Conservation (phyloP, 2,797 vertebrate genomes). For the Hylomyscus alleni region DNA sequence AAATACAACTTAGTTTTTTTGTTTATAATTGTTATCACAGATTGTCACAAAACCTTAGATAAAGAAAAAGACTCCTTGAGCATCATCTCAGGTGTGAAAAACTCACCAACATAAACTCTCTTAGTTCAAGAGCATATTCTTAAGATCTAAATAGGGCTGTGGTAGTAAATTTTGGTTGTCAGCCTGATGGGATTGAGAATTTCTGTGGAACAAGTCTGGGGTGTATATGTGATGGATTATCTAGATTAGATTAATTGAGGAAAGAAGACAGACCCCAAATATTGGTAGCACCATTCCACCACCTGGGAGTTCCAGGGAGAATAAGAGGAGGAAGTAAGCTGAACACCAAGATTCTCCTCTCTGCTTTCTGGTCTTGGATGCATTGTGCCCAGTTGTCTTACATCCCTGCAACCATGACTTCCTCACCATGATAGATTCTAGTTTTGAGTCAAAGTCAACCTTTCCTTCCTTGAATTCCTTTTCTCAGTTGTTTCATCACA, state of each 20-base stretch:
- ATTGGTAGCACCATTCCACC: no score
- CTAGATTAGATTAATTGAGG: background rate
- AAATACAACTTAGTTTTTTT: background rate
- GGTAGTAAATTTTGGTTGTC: background rate
- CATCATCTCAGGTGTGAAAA: constrained; percentile 7
- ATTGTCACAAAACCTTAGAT: constrained; percentile 3
- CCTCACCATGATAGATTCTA: background rate
- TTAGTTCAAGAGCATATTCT: background rate
- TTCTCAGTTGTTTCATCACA: background rate
- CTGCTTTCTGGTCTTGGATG: background rate
- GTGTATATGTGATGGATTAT: background rate
- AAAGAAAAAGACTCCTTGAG: background rate
- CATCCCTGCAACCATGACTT: background rate
- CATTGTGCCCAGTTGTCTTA: background rate
- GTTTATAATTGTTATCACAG: background rate
- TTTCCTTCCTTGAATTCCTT: background rate
- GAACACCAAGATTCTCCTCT: background rate
- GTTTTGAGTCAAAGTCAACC: background rate
- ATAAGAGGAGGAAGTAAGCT: background rate
- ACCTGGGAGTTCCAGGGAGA: background rate
- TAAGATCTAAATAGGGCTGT: background rate
- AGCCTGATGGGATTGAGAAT: background rate
- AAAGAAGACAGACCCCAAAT: background rate
- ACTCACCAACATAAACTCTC: background rate
- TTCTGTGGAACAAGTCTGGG: background rate